A percentile compares a stretch with the other conserved stretches of the same genome.
phyloP scores from a whole-genome alignment of 2,797 vertebrate species.

The Semaprochilodus insignis region DNA sequence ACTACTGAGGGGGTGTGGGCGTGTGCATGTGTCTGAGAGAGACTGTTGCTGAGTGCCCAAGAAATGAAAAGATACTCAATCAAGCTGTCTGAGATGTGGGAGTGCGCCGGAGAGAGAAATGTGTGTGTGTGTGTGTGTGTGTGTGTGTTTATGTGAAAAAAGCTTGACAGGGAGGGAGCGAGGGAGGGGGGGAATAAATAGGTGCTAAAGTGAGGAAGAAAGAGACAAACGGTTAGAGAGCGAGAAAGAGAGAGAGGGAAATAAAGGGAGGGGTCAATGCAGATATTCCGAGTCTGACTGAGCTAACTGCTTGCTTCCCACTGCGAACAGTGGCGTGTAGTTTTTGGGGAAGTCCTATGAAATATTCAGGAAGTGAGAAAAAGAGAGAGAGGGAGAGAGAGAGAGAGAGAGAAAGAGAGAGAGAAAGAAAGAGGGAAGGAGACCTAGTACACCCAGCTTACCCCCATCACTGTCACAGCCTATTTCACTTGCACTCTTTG shows the following conservation, averaged over 20 bases:
- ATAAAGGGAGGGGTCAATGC: constrained; percentile 65
- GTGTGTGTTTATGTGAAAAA: constrained; percentile 19
- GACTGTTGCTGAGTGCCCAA: constrained; percentile 72
- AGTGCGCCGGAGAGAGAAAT: constrained; percentile 32
- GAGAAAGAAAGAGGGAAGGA: not conserved
- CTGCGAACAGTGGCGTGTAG: not conserved
- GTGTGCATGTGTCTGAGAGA: constrained; percentile 44
- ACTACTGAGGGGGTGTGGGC: constrained; percentile 39
- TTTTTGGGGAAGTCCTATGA: not conserved
- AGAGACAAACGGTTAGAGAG: constrained; percentile 24
- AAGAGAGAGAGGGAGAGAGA: not conserved
- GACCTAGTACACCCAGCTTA: not conserved
- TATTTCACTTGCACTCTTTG: constrained; percentile 12
- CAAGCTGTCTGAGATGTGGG: constrained; percentile 66
- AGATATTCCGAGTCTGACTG: constrained; percentile 55
- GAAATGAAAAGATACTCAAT: constrained; percentile 75
- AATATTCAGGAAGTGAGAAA: constrained; percentile 25
- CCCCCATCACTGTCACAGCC: constrained; percentile 9
- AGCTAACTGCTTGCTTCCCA: constrained; percentile 24
- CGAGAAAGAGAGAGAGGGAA: constrained; percentile 40
- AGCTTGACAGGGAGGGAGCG: constrained; percentile 22
- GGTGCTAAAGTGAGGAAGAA: constrained; percentile 39
- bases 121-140: constrained; percentile 35
- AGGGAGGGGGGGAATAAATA: constrained; percentile 27
- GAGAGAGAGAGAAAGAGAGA: not conserved